phyloP scores from a whole-genome alignment of 2,888 invertebrate genomes.

The Agrotis segetum region DNA sequence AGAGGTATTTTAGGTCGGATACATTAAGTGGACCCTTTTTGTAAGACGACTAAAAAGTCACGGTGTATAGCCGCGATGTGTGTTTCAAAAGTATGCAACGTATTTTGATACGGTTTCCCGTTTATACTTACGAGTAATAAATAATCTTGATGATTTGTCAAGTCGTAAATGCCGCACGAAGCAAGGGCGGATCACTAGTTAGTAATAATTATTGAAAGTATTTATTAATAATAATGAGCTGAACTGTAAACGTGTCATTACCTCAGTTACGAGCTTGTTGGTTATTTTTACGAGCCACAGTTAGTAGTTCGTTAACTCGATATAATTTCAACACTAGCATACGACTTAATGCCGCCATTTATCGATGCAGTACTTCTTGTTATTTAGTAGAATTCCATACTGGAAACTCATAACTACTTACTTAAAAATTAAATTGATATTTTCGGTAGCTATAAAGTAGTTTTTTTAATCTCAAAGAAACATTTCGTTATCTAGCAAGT shows the following conservation, averaged over 20 bases:
- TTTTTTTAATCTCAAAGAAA: background rate
- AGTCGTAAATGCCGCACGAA: no score
- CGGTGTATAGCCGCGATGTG: no score
- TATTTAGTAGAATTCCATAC: constrained; percentile 28
- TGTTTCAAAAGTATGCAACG: no score
- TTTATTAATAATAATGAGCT: constrained; percentile 27
- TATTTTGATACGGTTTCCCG: no score
- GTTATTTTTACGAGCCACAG: constrained; percentile 53
- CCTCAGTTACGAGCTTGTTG: constrained; percentile 49
- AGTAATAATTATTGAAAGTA: constrained; percentile 16
- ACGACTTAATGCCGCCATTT: constrained; percentile 47
- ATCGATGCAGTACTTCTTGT: constrained; percentile 32
- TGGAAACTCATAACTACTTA: constrained; percentile 18
- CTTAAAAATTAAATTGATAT: constrained; percentile 14
- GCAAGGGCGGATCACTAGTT: background rate
- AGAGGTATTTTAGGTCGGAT: no score
- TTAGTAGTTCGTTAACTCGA: constrained; percentile 54
- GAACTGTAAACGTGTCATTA: constrained; percentile 49
- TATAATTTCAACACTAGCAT: constrained; percentile 53
- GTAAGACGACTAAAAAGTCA: no score
- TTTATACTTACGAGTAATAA: background rate
- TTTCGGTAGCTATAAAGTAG: background rate
- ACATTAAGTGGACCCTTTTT: no score
- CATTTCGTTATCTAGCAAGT: background rate
- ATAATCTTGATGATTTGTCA: background rate